Evolutionary conservation across 64 coral and sea anemone species (phyloP), one percentile per base, ranked within the genome.

Genomic region (Hydrozoanthus tunicans): DNA sequence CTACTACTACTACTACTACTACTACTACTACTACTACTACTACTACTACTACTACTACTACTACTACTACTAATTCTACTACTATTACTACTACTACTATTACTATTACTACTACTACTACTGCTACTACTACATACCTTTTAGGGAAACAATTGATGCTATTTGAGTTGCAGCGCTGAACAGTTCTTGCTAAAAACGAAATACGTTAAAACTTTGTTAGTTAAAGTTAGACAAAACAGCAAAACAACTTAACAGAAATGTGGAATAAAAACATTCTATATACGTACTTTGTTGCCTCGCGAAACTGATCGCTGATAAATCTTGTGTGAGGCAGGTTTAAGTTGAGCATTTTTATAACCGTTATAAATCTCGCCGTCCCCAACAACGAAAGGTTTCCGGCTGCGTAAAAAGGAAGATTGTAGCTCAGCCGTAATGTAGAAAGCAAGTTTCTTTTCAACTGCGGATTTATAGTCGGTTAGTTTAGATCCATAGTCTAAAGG

Each of bases 281-380:
- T 52, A 75, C 53, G 17, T 77, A 92, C 79, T 26, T 92, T 60
- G 3, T 24, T 12, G 4, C 14, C 27, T 64, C 80, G 58, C 54
- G 91, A 77, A 10, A 93, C 58, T 59, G 81, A 70, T 59, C 91
- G 15, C 25, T 93, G 80, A 56, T 54, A 74, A 27, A 93, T 12
- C 9, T 86, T 77, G 77, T 86, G 88, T 1, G 64, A 51, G 11
- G 43, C 61, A 11, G 32, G 14, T 7, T 77, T 8, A 56, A 93
- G 82, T 12, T 32, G 70, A 27, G 69, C 73, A 88, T 93, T 93
- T 56, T 86, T 9, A 59, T 77, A 78, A 1, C 15, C 61, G 43
- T 70, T 71, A 74, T 92, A 92, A 6, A 27, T 59, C 59, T 92
- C 66, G n/a, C 91, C 91, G 20, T 92, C 91, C 78, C 91, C 91